Base-by-base conservation (phyloP, 2,113 vertebrate genomes). In the Gasterosteus nipponicus region DNA sequence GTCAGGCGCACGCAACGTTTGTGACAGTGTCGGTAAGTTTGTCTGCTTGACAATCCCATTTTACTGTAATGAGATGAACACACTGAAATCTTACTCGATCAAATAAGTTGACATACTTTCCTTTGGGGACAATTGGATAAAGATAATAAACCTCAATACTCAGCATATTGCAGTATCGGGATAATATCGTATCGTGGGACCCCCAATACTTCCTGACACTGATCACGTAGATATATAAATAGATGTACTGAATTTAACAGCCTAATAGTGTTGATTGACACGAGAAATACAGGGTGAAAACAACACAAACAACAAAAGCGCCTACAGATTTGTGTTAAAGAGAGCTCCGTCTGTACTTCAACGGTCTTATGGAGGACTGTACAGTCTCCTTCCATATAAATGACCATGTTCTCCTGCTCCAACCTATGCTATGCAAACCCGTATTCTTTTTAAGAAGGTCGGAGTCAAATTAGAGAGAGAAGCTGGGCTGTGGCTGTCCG, bases 401-500 rank as follows among this genome's bases (percentile, higher is more conserved):
- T 67, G 75, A 57, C 64, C 75, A 76, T 79, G 86, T 85, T 85
- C 86, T 76, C 73, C 77, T 85, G 64, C 46, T 78, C 65, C 78
- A 86, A 89, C 84, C 84, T 86, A 89, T 86, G 87, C 84, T 88
- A 90, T 88, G 69, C 76, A 75, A 86, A 75, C 71, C 84, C 83
- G 46, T 73, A 78, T 74, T 89, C 83, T 87, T 90, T 90, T 86
- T 80, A 87, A 86, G 78, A 68, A 68, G 68, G 75, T 71, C 69
- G 77, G 33, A 75, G 90, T 84, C 44, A 92, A 92, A 93, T 93
- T 93, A 94, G 68, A 92, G 92, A 91, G 82, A 60, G 65, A 86
- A 47, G 82, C 84, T 81, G 73, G 42, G 83, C 87, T 89, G 88
- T 59, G 89, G 89, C 89, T 83, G 84, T 90, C 89, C 84, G 83